Base-by-base conservation (phyloP, 2,888 invertebrate genomes). In the Scaptomyza polygonia region DNA sequence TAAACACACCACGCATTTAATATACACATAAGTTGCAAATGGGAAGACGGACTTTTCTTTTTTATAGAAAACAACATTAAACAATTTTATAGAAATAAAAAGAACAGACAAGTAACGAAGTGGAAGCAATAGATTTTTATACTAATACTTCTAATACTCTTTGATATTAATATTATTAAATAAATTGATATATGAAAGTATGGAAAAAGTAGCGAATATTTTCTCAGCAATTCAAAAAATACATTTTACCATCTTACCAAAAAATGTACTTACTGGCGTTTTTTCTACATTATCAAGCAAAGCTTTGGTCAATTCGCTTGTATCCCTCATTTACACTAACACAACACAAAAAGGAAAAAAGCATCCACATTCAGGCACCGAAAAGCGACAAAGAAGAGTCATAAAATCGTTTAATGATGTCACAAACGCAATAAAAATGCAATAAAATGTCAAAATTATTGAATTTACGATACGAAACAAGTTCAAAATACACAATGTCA, bases 391-490 rank as follows among this genome's bases (percentile, higher is more conserved):
- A 85, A 80, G 86, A 86, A 83, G 75, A 79, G 78, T 69, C 85
- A 85, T 85, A 85, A 85, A 85, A 86, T 77, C 85, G 66, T 85
- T 85, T 85, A 85, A 85, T 88, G 85, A 88, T 85, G 88, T 88
- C 88, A 85, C 85, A 85, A 86, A 78, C 74, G 85, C 78, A 88
- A 88, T 85, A 85, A 88, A 85, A 85, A 88, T 79, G 85, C 88
- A 86, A 88, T 85, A 85, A 85, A 85, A 85, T 86, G 85, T 85
- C 88, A 87, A 85, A 85, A 86, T 88, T 85, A 85, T 85, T 85
- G 88, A 85, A 85, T 88, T 87, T 85, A 88, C 85, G 85, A 84
- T 82, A 84, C 88, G 88, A 86, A 86, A 84, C 84, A 87, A 84
- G 84, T 84, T 84, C 86, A 85, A 71, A 80, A 75, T 69, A 82